Evolutionary conservation across 2,888 invertebrate species (phyloP), one percentile per base, ranked within the genome.

Genomic region (Cactoblastis cactorum): DNA sequence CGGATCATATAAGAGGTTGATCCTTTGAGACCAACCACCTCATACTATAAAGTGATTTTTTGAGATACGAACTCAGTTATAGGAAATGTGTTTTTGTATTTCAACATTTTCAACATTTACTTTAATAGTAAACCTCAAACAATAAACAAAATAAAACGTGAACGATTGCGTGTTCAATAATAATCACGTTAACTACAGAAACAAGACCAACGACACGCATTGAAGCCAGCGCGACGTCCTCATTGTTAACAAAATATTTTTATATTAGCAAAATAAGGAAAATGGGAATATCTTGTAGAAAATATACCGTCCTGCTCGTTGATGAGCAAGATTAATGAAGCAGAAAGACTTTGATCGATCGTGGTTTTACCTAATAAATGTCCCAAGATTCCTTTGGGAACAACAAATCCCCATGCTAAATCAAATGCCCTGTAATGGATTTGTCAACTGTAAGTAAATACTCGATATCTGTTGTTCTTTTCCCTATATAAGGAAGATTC

Each of bases 321-420:
- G 81, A 86, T 84, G 83, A 84, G 81, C 77, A 82, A 83, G 86
- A 86, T 87, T 85, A 84, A 87, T 87, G 86, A 85, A 83, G 63
- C 76, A 71, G 74, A 81, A 82, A 78, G 83, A 83, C 83, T 82
- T 83, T 86, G 84, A 87, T 86, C 80, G 83, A 87, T 86, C 79
- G 74, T 71, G 81, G 77, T 82, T 83, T 82, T 82, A 78, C 79
- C 77, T 82, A 81, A 83, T 83, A 83, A 81, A 82, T 80, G 80
- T 80, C 77, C 69, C 67, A 61, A 63, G 70, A 67, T 62, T 63
- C 73, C 65, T 65, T 45, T 28, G 64, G 64, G 69, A 68, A 73
- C 68, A 70, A 68, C 66, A 69, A 74, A 71, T 67, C 65, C 67
- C 58, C 53, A 60, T 67, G 61, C 67, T 67, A 68, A 74, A 70